Conservation (phyloP, 2,113 vertebrate genomes). For the Sturnus vulgaris region DNA sequence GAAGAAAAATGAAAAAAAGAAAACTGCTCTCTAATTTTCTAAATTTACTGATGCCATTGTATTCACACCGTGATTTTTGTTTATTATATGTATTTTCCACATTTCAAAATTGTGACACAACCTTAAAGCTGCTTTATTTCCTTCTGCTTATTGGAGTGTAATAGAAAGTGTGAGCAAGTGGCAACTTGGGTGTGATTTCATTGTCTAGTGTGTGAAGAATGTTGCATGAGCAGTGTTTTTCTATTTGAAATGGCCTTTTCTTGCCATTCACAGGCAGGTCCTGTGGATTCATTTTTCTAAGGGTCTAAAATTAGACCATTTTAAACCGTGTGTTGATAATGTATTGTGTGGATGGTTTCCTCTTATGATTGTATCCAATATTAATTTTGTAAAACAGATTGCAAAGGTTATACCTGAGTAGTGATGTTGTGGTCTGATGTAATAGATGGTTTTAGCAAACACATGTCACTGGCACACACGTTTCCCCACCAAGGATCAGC, state of each 20-base stretch:
- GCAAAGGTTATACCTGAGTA: slow-evolving; percentile 25
- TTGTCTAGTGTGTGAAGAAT: slow-evolving; percentile 76
- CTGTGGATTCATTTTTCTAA: slow-evolving; percentile 75
- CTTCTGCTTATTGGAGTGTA: slow-evolving; percentile 73
- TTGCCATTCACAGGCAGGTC: slow-evolving; percentile 88
- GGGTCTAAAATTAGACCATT: slow-evolving; percentile 68
- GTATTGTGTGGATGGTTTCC: slow-evolving; percentile 67
- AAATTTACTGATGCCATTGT: slow-evolving; percentile 60
- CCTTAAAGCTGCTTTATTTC: slow-evolving; percentile 87
- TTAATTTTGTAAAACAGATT: slow-evolving; percentile 56
- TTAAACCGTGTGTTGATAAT: slow-evolving; percentile 64
- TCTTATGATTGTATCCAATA: slow-evolving; percentile 63
- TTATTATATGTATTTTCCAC: slow-evolving; percentile 76
- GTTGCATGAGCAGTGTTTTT: slow-evolving; percentile 79
- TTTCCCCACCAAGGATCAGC: neutral
- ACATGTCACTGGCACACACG: neutral
- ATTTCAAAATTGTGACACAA: slow-evolving; percentile 84
- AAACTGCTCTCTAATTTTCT: slow-evolving; percentile 60
- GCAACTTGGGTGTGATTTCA: slow-evolving; percentile 73
- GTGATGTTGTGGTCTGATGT: slow-evolving; percentile 15
- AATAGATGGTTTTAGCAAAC: neutral
- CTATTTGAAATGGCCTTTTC: slow-evolving; percentile 70
- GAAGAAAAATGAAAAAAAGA: slow-evolving; percentile 1
- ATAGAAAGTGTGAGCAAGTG: slow-evolving; percentile 79
- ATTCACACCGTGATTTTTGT: slow-evolving; percentile 60